Conservation (phyloP, 2,888 invertebrate genomes). For the Euzophera pinguis region DNA sequence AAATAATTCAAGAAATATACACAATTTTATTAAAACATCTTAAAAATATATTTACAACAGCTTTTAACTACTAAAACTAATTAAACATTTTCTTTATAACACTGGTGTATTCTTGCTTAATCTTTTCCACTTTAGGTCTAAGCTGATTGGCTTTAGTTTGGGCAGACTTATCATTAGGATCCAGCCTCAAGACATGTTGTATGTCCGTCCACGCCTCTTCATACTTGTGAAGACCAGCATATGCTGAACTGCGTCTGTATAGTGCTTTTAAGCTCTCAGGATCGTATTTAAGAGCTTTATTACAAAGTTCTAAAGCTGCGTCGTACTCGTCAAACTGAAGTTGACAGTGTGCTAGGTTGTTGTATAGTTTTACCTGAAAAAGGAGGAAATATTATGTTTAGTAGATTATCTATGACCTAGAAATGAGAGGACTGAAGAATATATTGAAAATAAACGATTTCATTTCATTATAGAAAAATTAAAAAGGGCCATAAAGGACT, state of each 20-base stretch:
- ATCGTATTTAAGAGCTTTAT: constrained; percentile 87
- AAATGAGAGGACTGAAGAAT: too few species aligned
- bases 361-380: constrained; percentile 82
- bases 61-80: constrained; percentile 17
- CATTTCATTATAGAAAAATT: too few species aligned
- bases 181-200: constrained; percentile 74
- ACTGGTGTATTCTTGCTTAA: constrained; percentile 79
- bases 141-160: constrained; percentile 79
- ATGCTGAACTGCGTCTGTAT: constrained; percentile 91
- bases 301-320: constrained; percentile 84
- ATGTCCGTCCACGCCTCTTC: constrained; percentile 83
- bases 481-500: too few species aligned
- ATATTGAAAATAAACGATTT: too few species aligned
- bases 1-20: too few species aligned
- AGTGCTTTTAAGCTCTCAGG: constrained; percentile 90
- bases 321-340: constrained; percentile 83
- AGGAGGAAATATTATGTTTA: too few species aligned
- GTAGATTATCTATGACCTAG: too few species aligned
- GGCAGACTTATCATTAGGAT: constrained; percentile 83
- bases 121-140: constrained; percentile 76
- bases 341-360: constrained; percentile 91
- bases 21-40: too few species aligned
- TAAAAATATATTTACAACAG: neutral
- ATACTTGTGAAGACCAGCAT: constrained; percentile 81
- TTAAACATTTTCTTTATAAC: constrained; percentile 81